Percentiles rank a stretch among this genome's conserved stretches.
These are phyloP conservation scores for Oryctolagus cuniculus DNA, from an alignment of 2,113 vertebrate species.

Conservation along the genomic window mOryCun1.1 NC_091432.1:147522501-147523000, in stretches of 20 bases:
- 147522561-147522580: neutral
- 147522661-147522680: neutral
- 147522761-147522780: neutral
- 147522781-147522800: neutral
- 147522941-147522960: slow-evolving; percentile 23
- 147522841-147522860: slow-evolving; percentile 53
- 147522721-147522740: slow-evolving; percentile 20
- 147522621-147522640: slow-evolving; percentile 13
- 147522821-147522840: slow-evolving; percentile 3
- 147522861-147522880: slow-evolving; percentile 54
- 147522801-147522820: slow-evolving; percentile 34
- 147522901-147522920: slow-evolving; percentile 42
- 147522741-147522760: slow-evolving; percentile 12
- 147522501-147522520: neutral
- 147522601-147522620: neutral
- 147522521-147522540: neutral
- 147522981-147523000: neutral
- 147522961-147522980: neutral
- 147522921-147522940: neutral
- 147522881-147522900: slow-evolving; percentile 61
- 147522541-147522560: slow-evolving; percentile 7
- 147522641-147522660: slow-evolving; percentile 35
- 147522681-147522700: neutral
- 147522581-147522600: slow-evolving; percentile 57
- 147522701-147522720: neutral